Conservation (phyloP, 64 coral and sea anemone genomes). For the Acropora tenuis region DNA sequence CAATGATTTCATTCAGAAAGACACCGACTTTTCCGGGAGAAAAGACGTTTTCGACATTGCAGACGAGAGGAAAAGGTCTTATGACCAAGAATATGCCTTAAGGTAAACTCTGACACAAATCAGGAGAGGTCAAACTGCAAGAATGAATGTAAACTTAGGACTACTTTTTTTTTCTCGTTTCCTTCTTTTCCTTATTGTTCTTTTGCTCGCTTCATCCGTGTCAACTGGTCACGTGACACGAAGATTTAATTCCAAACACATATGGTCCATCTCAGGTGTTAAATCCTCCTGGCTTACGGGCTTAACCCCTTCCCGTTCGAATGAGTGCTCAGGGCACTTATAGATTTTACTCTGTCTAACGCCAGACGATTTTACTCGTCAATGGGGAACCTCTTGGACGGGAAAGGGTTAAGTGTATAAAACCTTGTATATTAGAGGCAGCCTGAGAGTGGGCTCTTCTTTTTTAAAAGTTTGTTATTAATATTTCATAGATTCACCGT, state of each 20-base stretch:
- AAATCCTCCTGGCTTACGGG: neutral
- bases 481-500: constrained; percentile 3
- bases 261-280: neutral
- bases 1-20: neutral
- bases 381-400: too few relatives aligned
- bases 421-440: too few relatives aligned
- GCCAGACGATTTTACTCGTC: too few relatives aligned
- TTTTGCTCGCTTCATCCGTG: neutral
- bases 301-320: too few relatives aligned
- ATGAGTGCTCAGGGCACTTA: too few relatives aligned
- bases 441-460: neutral
- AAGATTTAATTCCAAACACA: neutral
- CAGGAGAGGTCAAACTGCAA: neutral
- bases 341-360: too few relatives aligned
- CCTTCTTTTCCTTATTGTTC: neutral
- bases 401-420: neutral
- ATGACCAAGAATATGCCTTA: neutral
- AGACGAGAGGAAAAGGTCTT: neutral
- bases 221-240: neutral
- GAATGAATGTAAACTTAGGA: neutral
- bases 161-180: neutral
- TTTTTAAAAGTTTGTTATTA: neutral
- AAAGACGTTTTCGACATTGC: neutral
- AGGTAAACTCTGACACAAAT: neutral
- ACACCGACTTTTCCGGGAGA: neutral